A percentile compares a stretch with the other conserved stretches of the same genome.
Evolutionary conservation across 2,113 vertebrate species (phyloP).

Genomic region (Eretmochelys imbricata): DNA sequence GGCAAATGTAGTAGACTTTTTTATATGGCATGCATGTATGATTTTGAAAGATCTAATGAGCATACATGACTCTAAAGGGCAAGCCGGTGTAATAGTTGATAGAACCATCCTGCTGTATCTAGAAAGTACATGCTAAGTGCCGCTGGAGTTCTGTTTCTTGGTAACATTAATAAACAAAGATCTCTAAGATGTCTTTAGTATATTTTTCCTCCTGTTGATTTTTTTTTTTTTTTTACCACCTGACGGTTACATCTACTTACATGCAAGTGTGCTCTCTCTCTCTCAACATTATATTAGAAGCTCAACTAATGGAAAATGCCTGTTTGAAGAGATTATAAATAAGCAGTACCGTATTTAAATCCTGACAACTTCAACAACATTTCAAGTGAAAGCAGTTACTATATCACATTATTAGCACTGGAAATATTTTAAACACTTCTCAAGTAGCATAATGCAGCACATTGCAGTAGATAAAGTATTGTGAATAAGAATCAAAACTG

Average conservation of each 20-base stretch:
- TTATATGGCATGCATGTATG: too few species aligned
- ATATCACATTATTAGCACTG: neutral
- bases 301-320: neutral
- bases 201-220: neutral
- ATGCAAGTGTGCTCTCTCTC: fast-evolving
- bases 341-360: neutral
- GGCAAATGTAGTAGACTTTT: neutral
- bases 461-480: neutral
- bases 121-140: neutral
- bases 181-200: neutral
- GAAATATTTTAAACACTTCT: neutral
- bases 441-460: fast-evolving
- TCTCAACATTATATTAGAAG: neutral
- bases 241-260: neutral
- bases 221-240: neutral
- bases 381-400: neutral
- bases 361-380: neutral
- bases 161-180: neutral
- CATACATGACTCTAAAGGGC: neutral
- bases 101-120: neutral
- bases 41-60: neutral
- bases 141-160: neutral
- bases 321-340: neutral
- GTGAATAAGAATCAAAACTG: neutral
- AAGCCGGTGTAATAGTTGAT: neutral